These are phyloP conservation scores for Sminthurinus aureus DNA, from an alignment of 2,888 invertebrate genomes.

Conservation along the genomic window DNA sequence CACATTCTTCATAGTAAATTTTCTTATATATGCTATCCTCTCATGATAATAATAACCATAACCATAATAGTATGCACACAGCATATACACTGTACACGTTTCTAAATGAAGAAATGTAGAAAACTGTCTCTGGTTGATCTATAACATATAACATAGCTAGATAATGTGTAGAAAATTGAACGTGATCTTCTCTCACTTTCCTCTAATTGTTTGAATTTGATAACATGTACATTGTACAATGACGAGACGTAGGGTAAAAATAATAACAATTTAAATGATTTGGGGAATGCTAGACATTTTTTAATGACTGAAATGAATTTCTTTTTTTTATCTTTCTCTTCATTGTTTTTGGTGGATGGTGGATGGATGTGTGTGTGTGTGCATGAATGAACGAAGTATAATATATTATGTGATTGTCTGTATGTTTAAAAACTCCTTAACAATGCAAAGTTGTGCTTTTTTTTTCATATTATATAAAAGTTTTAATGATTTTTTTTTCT, in stretches of 20 bases:
- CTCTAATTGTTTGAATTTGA: constrained; percentile 22
- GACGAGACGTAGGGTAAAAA: not conserved
- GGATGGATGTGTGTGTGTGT: not conserved
- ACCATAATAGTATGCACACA: not conserved
- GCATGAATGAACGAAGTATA: not conserved
- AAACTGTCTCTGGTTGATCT: not conserved
- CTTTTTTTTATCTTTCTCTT: not conserved
- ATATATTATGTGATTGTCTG: constrained; percentile 5
- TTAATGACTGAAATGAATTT: constrained; percentile 34
- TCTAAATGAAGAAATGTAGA: not conserved
- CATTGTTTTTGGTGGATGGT: not conserved
- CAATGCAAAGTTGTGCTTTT: not conserved
- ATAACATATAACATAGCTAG: too few relatives aligned
- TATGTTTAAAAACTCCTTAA: not conserved
- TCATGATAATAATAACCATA: not conserved
- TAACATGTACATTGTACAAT: too few relatives aligned
- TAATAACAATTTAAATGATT: constrained; percentile 5
- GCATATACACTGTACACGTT: not conserved
- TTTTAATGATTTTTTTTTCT: constrained; percentile 40
- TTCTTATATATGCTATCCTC: not conserved
- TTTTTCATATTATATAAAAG: constrained; percentile 12
- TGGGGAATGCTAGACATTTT: constrained; percentile 13
- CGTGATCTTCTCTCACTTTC: constrained; percentile 31
- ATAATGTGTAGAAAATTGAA: not conserved
- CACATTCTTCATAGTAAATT: not conserved